Conservation (phyloP, 2,888 invertebrate species). For the Tetheella fluctuosa region DNA sequence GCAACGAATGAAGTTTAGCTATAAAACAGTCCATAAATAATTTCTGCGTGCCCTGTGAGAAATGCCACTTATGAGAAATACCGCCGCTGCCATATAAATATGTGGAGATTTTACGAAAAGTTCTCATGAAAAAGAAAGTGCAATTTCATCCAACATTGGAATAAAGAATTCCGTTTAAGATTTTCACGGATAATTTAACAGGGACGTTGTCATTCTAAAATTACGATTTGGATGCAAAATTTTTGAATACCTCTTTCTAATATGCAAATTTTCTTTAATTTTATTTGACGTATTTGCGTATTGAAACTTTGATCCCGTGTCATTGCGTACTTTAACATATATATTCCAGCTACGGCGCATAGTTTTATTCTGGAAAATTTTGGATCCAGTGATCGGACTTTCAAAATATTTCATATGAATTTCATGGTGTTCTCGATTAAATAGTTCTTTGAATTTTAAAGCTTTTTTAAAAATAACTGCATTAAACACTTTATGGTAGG, state of each 20-base stretch:
- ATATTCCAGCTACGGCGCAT: constrained; percentile 40
- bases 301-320: constrained; percentile 38
- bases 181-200: constrained; percentile 67
- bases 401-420: constrained; percentile 57
- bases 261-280: constrained; percentile 59
- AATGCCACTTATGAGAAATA: constrained; percentile 65
- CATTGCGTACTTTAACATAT: constrained; percentile 32
- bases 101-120: constrained; percentile 37
- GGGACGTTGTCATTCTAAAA: constrained; percentile 48
- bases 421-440: constrained; percentile 44
- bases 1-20: constrained; percentile 82
- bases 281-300: constrained; percentile 48
- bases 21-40: constrained; percentile 83
- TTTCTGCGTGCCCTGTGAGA: constrained; percentile 73
- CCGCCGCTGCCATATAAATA: constrained; percentile 59
- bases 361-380: constrained; percentile 58
- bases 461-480: constrained; percentile 32
- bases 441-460: constrained; percentile 31
- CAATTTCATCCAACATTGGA: constrained; percentile 25
- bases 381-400: constrained; percentile 51
- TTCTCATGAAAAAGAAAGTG: constrained; percentile 28
- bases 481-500: not conserved
- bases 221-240: constrained; percentile 51
- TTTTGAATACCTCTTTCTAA: constrained; percentile 43
- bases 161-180: constrained; percentile 34